These are phyloP conservation scores for Cheilinus undulatus DNA, from an alignment of 2,113 vertebrate genomes.

Conservation along the genomic window DNA sequence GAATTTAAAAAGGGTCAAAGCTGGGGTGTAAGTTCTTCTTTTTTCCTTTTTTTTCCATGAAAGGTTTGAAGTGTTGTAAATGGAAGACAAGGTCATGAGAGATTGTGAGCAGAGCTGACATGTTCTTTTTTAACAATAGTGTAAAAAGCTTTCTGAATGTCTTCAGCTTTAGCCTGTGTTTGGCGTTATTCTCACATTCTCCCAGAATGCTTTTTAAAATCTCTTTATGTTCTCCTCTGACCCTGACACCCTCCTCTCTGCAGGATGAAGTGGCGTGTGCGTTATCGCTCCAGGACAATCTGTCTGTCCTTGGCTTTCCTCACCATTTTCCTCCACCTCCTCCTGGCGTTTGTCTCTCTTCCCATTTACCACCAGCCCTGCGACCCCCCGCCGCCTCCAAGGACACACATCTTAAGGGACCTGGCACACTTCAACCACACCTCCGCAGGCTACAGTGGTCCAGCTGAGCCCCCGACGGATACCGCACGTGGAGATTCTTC, in stretches of 20 bases:
- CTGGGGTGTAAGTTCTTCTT: slow-evolving; percentile 30
- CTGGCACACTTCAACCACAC: slow-evolving; percentile 24
- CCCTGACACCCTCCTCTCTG: slow-evolving; percentile 25
- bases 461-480: slow-evolving; percentile 12
- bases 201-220: background rate
- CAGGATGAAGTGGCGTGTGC: slow-evolving; percentile 65
- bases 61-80: background rate
- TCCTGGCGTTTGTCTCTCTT: slow-evolving; percentile 73
- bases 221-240: background rate
- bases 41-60: background rate
- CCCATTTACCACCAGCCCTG: slow-evolving; percentile 47
- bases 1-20: slow-evolving; percentile 1
- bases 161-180: background rate
- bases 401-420: slow-evolving; percentile 27
- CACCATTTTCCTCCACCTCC: slow-evolving; percentile 80
- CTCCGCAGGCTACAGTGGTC: slow-evolving; percentile 4
- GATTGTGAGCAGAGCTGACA: background rate
- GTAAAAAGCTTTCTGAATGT: background rate
- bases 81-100: background rate
- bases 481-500: slow-evolving; percentile 5
- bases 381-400: slow-evolving; percentile 28
- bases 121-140: background rate
- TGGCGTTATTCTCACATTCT: background rate
- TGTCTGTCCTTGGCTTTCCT: slow-evolving; percentile 80
- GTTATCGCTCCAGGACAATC: slow-evolving; percentile 78